Evolutionary conservation across 1,140 invertebrate species (phyloP).

Genomic region (Coenobita brevimanus): DNA sequence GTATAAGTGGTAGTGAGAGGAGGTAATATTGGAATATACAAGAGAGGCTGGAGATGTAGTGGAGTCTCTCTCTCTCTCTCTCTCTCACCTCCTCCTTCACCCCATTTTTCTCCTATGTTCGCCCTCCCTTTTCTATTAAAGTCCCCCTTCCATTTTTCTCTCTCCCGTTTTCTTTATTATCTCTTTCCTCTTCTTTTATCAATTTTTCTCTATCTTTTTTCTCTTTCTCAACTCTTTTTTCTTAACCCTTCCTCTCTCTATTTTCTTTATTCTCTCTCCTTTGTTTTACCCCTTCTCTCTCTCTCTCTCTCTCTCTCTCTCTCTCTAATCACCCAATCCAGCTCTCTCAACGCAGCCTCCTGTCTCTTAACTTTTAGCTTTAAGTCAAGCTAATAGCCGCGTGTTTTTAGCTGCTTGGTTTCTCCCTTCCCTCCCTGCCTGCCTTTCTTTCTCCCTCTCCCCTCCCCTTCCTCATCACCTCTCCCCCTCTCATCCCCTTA

Average conservation of each 20-base stretch:
- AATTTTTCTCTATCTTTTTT: no score
- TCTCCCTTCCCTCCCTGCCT: background rate
- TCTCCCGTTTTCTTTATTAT: no score
- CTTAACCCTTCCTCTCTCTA: no score
- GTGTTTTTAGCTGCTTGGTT: background rate
- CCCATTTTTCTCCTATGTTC: no score
- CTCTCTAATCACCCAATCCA: background rate
- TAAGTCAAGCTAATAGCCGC: no score
- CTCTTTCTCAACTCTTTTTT: no score
- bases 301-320: background rate
- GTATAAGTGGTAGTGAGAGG: background rate
- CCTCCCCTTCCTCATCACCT: background rate
- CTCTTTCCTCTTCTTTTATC: no score
- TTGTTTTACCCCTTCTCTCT: no score
- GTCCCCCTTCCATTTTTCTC: no score
- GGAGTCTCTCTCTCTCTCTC: background rate
- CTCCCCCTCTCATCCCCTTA: background rate
- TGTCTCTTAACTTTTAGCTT: background rate
- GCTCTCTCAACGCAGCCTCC: background rate
- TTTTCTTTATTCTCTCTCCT: no score
- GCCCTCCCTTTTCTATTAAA: no score
- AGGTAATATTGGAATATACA: background rate
- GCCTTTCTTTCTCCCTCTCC: background rate
- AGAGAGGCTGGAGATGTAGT: background rate
- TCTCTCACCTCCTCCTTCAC: no score